Evolutionary conservation across 2,888 invertebrate species (phyloP).

Genomic region (Rhagium mordax): DNA sequence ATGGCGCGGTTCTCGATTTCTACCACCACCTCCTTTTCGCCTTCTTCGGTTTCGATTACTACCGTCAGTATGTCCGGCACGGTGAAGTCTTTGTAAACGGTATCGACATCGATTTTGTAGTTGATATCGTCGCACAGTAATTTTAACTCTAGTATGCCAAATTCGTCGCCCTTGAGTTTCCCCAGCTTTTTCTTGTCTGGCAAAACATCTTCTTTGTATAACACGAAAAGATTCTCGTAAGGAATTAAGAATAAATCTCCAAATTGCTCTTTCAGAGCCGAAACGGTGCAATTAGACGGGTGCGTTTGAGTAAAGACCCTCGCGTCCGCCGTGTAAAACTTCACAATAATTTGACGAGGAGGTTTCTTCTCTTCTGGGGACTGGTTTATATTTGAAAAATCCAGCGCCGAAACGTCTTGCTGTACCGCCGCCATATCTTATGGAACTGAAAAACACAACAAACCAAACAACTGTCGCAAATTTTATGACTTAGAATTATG

Average conservation of each 20-base stretch:
- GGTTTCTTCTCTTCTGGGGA: conserved; percentile 12
- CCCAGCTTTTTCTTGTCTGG: conserved; percentile 56
- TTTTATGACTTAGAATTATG: conserved; percentile 16
- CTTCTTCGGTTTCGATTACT: conserved; percentile 69
- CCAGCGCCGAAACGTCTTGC: background rate
- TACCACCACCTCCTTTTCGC: conserved; percentile 72
- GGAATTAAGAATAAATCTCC: conserved; percentile 74
- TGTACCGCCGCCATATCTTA: background rate
- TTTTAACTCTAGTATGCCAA: conserved; percentile 58
- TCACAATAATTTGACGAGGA: conserved; percentile 57
- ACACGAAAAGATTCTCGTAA: conserved; percentile 71
- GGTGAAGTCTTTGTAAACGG: conserved; percentile 61
- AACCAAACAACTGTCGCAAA: conserved; percentile 29
- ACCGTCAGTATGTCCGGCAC: conserved; percentile 75
- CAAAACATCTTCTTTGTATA: conserved; percentile 69
- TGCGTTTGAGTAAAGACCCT: conserved; percentile 73
- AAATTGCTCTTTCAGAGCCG: conserved; percentile 75
- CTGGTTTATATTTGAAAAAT: background rate
- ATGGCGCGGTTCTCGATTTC: conserved; percentile 76
- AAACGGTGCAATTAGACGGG: conserved; percentile 65
- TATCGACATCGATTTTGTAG: conserved; percentile 60
- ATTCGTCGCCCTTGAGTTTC: conserved; percentile 58
- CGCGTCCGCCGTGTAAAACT: conserved; percentile 61
- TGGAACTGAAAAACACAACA: conserved; percentile 31
- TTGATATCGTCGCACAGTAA: conserved; percentile 55